These are phyloP conservation scores for Matsumyia berberina DNA, from an alignment of 2,888 invertebrate genomes.

Conservation along the genomic window DNA sequence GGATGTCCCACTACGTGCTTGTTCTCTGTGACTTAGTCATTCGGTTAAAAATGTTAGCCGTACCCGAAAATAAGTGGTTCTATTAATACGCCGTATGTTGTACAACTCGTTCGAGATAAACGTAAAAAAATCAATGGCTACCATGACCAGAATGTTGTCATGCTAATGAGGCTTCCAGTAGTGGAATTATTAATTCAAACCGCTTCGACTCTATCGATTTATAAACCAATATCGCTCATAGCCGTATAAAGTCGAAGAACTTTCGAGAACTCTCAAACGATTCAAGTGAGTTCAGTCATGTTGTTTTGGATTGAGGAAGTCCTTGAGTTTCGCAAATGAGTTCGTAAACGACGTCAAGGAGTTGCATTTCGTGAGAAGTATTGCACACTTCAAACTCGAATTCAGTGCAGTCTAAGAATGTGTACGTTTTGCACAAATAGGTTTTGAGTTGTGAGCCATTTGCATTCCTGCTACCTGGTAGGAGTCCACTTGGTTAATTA, in stretches of 20 bases:
- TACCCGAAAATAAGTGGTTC: constrained; percentile 45
- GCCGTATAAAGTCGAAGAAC: constrained; percentile 17
- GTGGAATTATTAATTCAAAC: constrained; percentile 19
- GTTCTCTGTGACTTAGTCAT: constrained; percentile 19
- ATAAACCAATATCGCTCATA: neutral
- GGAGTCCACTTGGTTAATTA: neutral
- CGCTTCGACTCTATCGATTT: neutral
- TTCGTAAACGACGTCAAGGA: constrained; percentile 18
- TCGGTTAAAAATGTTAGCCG: constrained; percentile 15
- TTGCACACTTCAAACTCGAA: constrained; percentile 1
- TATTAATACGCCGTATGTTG: constrained; percentile 43
- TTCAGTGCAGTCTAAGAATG: neutral
- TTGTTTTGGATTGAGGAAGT: neutral
- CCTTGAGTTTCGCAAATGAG: neutral
- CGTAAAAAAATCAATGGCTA: neutral
- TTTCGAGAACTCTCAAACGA: neutral
- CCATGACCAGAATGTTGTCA: constrained; percentile 26
- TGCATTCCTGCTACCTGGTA: no score
- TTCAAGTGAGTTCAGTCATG: neutral
- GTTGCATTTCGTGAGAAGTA: constrained; percentile 1
- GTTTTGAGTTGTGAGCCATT: neutral
- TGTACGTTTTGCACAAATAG: neutral
- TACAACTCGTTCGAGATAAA: constrained; percentile 37
- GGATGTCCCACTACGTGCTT: neutral
- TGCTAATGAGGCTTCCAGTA: constrained; percentile 14